phyloP scores from a whole-genome alignment of 2,888 invertebrate genomes.

The Chrysolina oricalcia region DNA sequence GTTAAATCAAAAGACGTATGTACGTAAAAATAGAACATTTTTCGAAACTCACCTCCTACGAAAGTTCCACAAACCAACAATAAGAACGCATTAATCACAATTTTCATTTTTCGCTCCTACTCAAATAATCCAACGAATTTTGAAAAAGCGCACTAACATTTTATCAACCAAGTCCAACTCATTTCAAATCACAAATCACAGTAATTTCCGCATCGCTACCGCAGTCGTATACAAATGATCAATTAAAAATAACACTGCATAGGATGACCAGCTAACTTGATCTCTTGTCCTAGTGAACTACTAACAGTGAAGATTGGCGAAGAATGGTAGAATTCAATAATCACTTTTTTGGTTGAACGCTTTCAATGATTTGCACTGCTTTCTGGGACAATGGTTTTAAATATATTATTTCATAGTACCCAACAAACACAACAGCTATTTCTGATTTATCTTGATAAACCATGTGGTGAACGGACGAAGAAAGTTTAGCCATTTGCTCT shows the following conservation, averaged over 20 bases:
- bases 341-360: conserved; percentile 16
- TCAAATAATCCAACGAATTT: neutral
- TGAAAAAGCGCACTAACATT: neutral
- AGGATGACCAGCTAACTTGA: conserved; percentile 35
- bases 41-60: conserved; percentile 26
- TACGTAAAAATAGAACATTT: neutral
- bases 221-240: neutral
- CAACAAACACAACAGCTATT: neutral
- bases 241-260: neutral
- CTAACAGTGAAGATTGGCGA: conserved; percentile 29
- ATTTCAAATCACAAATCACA: neutral
- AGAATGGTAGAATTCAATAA: neutral
- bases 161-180: neutral
- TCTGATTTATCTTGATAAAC: neutral
- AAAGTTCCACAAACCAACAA: conserved; percentile 8
- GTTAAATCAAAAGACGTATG: too few relatives aligned
- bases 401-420: neutral
- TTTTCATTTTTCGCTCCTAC: conserved; percentile 22
- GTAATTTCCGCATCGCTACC: neutral
- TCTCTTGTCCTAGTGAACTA: conserved; percentile 44
- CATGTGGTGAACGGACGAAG: neutral
- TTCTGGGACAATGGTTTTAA: neutral
- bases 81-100: neutral
- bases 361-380: neutral
- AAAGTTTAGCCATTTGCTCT: conserved; percentile 4